A percentile compares a stretch with the other conserved stretches of the same genome.
Conservation (phyloP, 2,888 invertebrate species). For the Drosophila peninsularis region DNA sequence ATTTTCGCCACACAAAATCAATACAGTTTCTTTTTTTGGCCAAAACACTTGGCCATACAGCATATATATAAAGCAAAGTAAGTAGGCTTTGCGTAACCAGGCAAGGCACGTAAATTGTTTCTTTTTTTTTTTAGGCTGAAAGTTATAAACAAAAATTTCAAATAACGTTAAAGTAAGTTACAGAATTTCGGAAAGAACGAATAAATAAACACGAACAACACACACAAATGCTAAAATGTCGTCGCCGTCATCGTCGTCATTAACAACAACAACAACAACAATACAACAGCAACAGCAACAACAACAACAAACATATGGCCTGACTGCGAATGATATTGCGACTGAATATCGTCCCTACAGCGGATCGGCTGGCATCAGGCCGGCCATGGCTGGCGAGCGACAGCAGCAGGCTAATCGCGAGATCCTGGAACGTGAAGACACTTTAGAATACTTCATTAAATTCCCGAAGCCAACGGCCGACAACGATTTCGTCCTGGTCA, state of each 20-base stretch:
- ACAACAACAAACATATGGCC: conserved; percentile 52
- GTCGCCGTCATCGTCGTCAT: conserved; percentile 38
- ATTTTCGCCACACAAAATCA: conserved; percentile 54
- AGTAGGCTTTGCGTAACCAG: conserved; percentile 67
- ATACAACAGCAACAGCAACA: background rate
- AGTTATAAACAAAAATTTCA: conserved; percentile 22
- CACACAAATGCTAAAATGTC: conserved; percentile 55
- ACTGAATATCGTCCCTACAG: conserved; percentile 47
- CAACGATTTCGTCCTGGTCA: conserved; percentile 86
- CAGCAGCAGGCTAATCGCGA: conserved; percentile 28
- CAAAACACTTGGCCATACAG: background rate
- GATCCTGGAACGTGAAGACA: conserved; percentile 82
- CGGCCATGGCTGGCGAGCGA: background rate
- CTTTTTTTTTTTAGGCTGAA: conserved; percentile 6
- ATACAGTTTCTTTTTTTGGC: conserved; percentile 20
- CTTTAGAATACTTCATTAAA: conserved; percentile 88
- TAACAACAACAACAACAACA: conserved; percentile 5
- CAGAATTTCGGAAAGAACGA: background rate
- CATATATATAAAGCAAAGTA: conserved; percentile 12
- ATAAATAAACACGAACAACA: background rate
- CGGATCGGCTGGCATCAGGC: conserved; percentile 36
- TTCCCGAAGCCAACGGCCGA: conserved; percentile 86
- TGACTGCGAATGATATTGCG: conserved; percentile 46
- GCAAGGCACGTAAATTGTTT: conserved; percentile 10
- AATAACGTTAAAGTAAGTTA: conserved; percentile 22